Evolutionary conservation across 2,888 invertebrate species (phyloP).

Genomic region (Rhingia campestris): DNA sequence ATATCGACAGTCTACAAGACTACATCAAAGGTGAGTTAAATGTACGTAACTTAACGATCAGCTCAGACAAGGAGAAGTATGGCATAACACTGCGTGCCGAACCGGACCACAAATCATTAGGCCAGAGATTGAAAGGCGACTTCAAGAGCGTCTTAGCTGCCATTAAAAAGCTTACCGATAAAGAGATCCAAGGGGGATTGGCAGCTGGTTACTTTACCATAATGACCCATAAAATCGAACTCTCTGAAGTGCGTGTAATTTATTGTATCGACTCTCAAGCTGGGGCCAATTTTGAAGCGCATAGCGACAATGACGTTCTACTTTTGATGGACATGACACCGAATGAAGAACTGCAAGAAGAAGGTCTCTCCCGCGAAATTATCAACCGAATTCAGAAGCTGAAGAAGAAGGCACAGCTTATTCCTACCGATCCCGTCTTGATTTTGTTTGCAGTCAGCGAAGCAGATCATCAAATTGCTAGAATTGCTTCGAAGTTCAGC

Average conservation of each 20-base stretch:
- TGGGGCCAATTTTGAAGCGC: conserved; percentile 91
- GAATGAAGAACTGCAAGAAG: conserved; percentile 94
- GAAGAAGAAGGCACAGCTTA: conserved; percentile 95
- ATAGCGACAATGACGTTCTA: conserved; percentile 94
- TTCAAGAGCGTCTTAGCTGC: conserved; percentile 93
- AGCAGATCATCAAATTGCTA: conserved; percentile 85
- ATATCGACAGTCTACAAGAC: conserved; percentile 89
- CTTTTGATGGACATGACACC: conserved; percentile 95
- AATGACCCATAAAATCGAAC: conserved; percentile 89
- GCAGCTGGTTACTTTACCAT: conserved; percentile 88
- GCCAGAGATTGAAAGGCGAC: conserved; percentile 93
- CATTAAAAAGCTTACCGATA: conserved; percentile 90
- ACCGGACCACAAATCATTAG: conserved; percentile 94
- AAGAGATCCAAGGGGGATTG: conserved; percentile 90
- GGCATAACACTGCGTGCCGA: conserved; percentile 95
- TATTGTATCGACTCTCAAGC: conserved; percentile 80
- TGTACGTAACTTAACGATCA: conserved; percentile 91
- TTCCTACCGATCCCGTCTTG: conserved; percentile 94
- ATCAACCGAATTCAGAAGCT: conserved; percentile 98
- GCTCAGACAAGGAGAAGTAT: conserved; percentile 95
- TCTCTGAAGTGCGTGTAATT: conserved; percentile 92
- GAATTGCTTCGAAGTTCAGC: conserved; percentile 88
- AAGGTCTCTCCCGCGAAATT: conserved; percentile 97
- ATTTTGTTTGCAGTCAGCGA: conserved; percentile 87
- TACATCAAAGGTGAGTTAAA: conserved; percentile 97